A percentile compares a stretch with the other conserved stretches of the same genome.
Evolutionary conservation across 2,888 invertebrate genomes (phyloP).

Genomic region (Panopea generosa): DNA sequence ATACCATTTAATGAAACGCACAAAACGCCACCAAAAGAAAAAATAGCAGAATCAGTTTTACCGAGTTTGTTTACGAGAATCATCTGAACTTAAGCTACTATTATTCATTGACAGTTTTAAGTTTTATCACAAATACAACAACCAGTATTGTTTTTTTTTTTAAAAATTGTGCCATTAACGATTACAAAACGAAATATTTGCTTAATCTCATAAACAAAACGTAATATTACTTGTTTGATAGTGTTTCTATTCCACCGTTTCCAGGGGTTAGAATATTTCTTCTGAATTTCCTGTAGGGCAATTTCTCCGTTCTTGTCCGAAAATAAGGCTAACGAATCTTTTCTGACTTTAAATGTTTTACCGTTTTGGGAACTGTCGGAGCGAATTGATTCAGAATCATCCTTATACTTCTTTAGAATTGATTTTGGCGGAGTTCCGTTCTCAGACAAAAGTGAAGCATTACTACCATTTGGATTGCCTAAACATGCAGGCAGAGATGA

Average conservation of each 20-base stretch:
- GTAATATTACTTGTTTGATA: slow-evolving; percentile 43
- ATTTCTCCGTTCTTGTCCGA: slow-evolving; percentile 66
- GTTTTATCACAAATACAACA: too few species aligned
- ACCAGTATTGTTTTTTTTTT: too few species aligned
- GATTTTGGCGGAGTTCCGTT: slow-evolving; percentile 40
- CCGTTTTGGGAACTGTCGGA: slow-evolving; percentile 32
- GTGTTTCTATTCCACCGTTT: slow-evolving; percentile 21
- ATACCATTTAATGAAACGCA: too few species aligned
- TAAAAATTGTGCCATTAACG: too few species aligned
- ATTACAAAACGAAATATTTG: too few species aligned
- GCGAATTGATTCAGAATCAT: slow-evolving; percentile 54
- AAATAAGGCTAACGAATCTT: slow-evolving; percentile 75
- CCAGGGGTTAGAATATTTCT: slow-evolving; percentile 27
- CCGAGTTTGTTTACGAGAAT: too few species aligned
- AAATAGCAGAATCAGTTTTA: too few species aligned
- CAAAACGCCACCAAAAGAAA: too few species aligned
- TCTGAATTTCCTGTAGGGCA: slow-evolving; percentile 33
- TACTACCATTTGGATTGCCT: slow-evolving; percentile 5
- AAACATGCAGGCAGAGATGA: slow-evolving; percentile 18
- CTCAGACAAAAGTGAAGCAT: slow-evolving; percentile 8
- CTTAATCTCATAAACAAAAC: too few species aligned
- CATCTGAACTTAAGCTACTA: too few species aligned
- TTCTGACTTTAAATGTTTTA: slow-evolving; percentile 66
- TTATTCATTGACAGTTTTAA: too few species aligned
- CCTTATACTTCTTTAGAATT: slow-evolving; percentile 49